Evolutionary conservation across 2,113 vertebrate species (phyloP), one percentile per base, ranked within the genome.

Genomic region (Cynocephalus volans): DNA sequence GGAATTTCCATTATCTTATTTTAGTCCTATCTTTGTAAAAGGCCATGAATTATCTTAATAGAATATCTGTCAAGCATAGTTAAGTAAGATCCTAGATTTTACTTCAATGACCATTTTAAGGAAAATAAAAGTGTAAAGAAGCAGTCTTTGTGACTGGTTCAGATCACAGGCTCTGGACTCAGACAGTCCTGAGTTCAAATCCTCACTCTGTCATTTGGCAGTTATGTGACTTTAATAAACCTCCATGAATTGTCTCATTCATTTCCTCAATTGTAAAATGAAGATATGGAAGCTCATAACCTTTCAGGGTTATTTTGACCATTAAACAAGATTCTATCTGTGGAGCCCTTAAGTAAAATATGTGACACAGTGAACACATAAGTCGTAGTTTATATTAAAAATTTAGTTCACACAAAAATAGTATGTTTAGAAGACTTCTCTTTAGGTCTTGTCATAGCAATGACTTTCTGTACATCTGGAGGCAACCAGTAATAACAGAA

Each of bases 1-100:
- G 75, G 62, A 90, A 93, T 83, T 93, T 96, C 76, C 76, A 92
- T 84, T 80, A 93, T 88, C 18, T 85, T 93, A 90, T 95, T 95
- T 97, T 92, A 72, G 17, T 48, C 5, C 19, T 88, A 50, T 83
- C n/a, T 92, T 93, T 94, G 79, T 73, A 85, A 95, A 93, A 97
- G 36, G 13, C 17, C 6, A 89, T 23, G 17, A 24, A 93, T 86
- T 90, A 86, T 79, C 58, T 80, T 93, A 82, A 70, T n/a, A 94
- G 28, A 86, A 33, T 95, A 91, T 88, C 50, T 95, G 45, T 50
- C 84, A 64, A 65, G 58, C 14, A 72, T 5, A 81, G 28, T 45
- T 36, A 72, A 33, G 23, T 93, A 56, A 90, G 24, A 69, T 31
- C 28, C 56, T 88, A 86, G 56, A 6, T 95, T 89, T 95, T 72